Conservation (phyloP, 2,113 vertebrate species). For the Athene cunicularia region DNA sequence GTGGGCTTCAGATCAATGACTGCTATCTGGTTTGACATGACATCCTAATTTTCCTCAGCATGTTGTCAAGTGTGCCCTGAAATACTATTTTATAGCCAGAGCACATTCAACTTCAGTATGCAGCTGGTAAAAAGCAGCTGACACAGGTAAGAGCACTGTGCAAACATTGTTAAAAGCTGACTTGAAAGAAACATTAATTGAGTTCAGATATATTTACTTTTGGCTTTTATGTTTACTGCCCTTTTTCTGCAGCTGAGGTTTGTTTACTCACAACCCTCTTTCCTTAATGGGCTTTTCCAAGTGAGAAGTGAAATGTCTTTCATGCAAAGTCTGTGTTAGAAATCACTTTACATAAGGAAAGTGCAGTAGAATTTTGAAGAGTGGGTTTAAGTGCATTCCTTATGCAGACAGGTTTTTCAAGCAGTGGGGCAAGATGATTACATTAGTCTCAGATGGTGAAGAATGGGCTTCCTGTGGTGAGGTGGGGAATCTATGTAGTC, state of each 20-base stretch:
- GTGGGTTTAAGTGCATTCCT: neutral
- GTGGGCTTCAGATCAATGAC: neutral
- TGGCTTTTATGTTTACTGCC: neutral
- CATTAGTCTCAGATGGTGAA: neutral
- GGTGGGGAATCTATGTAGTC: neutral
- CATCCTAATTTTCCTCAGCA: neutral
- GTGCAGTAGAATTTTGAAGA: neutral
- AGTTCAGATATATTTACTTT: neutral
- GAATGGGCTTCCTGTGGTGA: neutral
- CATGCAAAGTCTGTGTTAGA: neutral
- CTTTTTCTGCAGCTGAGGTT: neutral
- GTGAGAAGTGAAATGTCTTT: constrained; percentile 12
- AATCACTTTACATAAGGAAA: neutral
- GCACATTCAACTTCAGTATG: neutral
- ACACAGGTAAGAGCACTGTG: neutral
- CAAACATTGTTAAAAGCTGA: neutral
- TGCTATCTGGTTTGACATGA: neutral
- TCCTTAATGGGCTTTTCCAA: constrained; percentile 27
- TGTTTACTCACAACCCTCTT: constrained; percentile 9
- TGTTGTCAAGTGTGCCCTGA: neutral
- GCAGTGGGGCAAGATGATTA: neutral
- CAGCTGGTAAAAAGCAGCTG: neutral
- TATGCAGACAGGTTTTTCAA: neutral
- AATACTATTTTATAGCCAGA: neutral
- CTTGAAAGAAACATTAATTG: neutral